Evolutionary conservation across 2,113 vertebrate species (phyloP).

Genomic region (Apeltes quadracus): DNA sequence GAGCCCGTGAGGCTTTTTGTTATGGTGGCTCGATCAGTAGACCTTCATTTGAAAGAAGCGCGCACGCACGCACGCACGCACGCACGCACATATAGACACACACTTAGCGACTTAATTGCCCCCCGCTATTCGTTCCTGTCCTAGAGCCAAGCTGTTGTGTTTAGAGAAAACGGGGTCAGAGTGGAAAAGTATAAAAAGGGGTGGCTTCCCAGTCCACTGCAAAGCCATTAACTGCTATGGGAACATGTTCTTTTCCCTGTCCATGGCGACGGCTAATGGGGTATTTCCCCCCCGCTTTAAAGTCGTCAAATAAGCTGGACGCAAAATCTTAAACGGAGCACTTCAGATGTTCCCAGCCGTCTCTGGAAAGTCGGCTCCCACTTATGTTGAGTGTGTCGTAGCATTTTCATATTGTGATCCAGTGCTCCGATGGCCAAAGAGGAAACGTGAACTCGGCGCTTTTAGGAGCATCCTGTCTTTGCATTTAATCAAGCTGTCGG

Average conservation of each 20-base stretch:
- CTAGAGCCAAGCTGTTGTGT: conserved; percentile 40
- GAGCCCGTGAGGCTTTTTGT: conserved; percentile 39
- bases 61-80: conserved; percentile 32
- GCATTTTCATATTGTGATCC: conserved; percentile 26
- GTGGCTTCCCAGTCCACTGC: conserved; percentile 37
- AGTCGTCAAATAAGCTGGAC: conserved; percentile 34
- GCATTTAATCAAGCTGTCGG: conserved; percentile 29
- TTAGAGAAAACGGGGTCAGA: conserved; percentile 56
- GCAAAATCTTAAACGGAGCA: conserved; percentile 2
- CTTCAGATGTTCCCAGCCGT: conserved; percentile 19
- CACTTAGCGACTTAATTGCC: conserved; percentile 63
- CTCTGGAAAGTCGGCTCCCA: conserved; percentile 23
- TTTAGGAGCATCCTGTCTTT: conserved; percentile 11
- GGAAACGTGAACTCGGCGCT: conserved; percentile 8
- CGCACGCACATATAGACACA: conserved; percentile 18
- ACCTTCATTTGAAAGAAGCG: conserved; percentile 37
- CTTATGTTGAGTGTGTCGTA: conserved; percentile 11
- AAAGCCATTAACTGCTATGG: conserved; percentile 32
- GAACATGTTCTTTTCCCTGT: conserved; percentile 31
- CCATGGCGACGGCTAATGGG: conserved; percentile 55
- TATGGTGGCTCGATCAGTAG: conserved; percentile 45
- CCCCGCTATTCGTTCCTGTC: conserved; percentile 53
- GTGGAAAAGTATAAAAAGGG: conserved; percentile 42
- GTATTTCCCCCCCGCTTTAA: conserved; percentile 54
- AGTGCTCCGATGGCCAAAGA: conserved; percentile 17